Evolutionary conservation across 2,888 invertebrate species (phyloP).

Genomic region (Spisula solida): DNA sequence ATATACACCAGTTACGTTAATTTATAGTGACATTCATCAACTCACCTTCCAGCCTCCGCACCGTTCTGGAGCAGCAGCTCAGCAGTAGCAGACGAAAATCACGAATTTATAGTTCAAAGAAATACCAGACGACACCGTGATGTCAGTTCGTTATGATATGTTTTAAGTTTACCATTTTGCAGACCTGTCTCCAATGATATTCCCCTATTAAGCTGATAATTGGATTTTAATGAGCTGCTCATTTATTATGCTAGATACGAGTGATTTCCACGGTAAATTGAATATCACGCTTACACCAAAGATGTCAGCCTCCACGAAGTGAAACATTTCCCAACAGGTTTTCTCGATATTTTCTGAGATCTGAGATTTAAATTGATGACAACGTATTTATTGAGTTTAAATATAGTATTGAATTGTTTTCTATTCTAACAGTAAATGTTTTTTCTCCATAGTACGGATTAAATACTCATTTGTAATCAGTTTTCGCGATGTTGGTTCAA

Average conservation of each 20-base stretch:
- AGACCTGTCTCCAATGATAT: not conserved
- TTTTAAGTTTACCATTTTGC: not conserved
- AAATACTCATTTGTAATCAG: not conserved
- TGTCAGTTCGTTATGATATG: not conserved
- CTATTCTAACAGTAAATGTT: too few species aligned
- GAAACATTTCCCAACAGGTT: not conserved
- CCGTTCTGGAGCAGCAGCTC: not conserved
- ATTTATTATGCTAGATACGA: conserved; percentile 18
- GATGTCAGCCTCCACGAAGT: conserved; percentile 47
- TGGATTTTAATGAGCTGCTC: conserved; percentile 26
- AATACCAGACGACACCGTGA: not conserved
- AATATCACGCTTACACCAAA: conserved; percentile 7
- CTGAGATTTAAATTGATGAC: not conserved
- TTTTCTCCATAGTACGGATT: not conserved
- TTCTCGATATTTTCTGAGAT: not conserved
- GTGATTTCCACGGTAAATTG: not conserved
- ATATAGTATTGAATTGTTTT: not conserved
- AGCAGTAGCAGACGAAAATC: not conserved
- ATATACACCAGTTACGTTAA: too few species aligned
- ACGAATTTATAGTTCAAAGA: not conserved
- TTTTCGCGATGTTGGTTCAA: not conserved
- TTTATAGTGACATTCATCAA: too few species aligned
- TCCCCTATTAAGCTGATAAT: not conserved
- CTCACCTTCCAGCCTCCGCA: not conserved
- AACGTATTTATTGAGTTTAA: not conserved